Evolutionary conservation across 2,797 vertebrate species (phyloP).

Genomic region (Brotogeris chrysoptera): DNA sequence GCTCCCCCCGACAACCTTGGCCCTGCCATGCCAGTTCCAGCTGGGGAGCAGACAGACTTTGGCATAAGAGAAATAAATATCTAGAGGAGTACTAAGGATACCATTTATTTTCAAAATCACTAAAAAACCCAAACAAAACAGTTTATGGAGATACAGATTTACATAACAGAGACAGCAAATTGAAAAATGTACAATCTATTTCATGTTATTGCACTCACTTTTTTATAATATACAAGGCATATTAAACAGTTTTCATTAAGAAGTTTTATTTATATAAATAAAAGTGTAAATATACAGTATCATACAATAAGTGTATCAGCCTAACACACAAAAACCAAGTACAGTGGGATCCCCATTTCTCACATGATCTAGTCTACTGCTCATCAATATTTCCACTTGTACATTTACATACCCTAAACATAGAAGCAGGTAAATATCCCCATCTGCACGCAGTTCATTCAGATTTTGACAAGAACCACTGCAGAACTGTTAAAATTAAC

Average conservation of each 20-base stretch:
- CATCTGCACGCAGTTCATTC: slow-evolving; percentile 22
- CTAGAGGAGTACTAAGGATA: slow-evolving; percentile 66
- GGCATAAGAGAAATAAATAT: neutral
- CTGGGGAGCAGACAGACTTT: neutral
- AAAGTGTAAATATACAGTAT: slow-evolving; percentile 79
- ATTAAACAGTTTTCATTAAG: slow-evolving; percentile 72
- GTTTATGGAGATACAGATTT: slow-evolving; percentile 76
- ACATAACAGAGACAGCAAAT: slow-evolving; percentile 75
- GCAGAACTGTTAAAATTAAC: slow-evolving; percentile 24
- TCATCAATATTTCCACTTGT: slow-evolving; percentile 65
- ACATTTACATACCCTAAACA: slow-evolving; percentile 58
- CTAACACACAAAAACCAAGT: slow-evolving; percentile 65
- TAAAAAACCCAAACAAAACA: slow-evolving; percentile 72
- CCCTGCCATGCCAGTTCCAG: neutral
- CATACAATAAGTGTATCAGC: slow-evolving; percentile 74
- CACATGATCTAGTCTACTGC: slow-evolving; percentile 49
- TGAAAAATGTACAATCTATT: slow-evolving; percentile 80
- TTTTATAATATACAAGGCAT: slow-evolving; percentile 81
- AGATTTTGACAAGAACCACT: slow-evolving; percentile 37
- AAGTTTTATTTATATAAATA: slow-evolving; percentile 78
- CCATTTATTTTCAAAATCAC: slow-evolving; percentile 81
- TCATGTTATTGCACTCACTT: slow-evolving; percentile 82
- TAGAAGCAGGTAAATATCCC: slow-evolving; percentile 46
- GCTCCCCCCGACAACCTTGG: neutral
- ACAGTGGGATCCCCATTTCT: slow-evolving; percentile 54